Evolutionary conservation across 2,797 vertebrate species (phyloP).

Genomic region (Picus viridis): DNA sequence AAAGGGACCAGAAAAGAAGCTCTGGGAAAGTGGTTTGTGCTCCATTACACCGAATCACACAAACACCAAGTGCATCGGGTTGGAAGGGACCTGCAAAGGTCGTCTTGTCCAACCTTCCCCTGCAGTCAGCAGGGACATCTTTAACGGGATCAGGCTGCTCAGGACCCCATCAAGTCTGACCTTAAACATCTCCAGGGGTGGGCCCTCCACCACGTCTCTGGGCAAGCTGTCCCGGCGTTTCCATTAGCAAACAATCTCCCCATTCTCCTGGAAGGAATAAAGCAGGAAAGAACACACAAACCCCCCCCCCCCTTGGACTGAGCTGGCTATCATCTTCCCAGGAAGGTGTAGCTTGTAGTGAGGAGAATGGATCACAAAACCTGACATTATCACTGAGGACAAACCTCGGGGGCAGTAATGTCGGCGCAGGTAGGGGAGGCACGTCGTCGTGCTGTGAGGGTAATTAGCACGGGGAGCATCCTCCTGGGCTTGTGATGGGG

Average conservation of each 20-base stretch:
- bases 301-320: no score
- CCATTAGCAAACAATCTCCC: no score
- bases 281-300: no score
- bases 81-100: no score
- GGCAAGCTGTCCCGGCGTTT: no score
- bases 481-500: neutral
- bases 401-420: neutral
- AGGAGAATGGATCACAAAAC: neutral
- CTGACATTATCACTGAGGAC: neutral
- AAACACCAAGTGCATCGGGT: no score
- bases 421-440: neutral
- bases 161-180: no score
- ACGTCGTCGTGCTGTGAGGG: neutral
- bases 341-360: neutral
- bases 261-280: neutral
- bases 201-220: no score
- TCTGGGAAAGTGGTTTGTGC: neutral
- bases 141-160: no score
- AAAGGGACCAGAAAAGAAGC: neutral
- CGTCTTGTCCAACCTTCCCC: no score
- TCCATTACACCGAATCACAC: neutral
- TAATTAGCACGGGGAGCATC: neutral
- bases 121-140: no score
- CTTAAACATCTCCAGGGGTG: no score
- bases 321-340: neutral